Evolutionary conservation across 2,888 invertebrate species (phyloP).

Genomic region (Oscheius sp.): DNA sequence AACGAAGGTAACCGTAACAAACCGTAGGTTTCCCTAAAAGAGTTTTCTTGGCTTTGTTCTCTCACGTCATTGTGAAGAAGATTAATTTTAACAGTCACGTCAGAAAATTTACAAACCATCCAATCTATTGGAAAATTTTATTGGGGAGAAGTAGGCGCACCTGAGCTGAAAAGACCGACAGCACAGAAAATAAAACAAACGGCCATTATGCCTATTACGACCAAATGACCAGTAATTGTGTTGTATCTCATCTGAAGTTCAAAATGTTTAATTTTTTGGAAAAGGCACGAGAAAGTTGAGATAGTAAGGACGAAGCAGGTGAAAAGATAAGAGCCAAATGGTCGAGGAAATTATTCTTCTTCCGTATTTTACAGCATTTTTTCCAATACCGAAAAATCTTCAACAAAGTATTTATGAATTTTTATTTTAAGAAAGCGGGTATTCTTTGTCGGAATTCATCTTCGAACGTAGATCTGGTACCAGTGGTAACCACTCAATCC

Average conservation of each 20-base stretch:
- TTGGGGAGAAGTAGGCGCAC: background rate
- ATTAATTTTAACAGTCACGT: background rate
- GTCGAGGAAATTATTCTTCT: background rate
- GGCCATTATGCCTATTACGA: background rate
- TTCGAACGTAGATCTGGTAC: background rate
- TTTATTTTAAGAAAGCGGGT: too few species aligned
- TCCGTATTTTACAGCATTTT: too few species aligned
- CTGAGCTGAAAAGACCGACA: conserved; percentile 7
- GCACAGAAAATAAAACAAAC: conserved; percentile 6
- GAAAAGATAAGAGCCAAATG: background rate
- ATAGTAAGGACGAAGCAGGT: background rate
- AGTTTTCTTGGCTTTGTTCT: background rate
- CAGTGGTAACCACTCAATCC: conserved; percentile 19
- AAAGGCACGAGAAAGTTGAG: background rate
- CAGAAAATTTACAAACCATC: background rate
- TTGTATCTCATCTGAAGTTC: conserved; percentile 11
- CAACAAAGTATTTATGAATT: too few species aligned
- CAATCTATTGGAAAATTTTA: conserved; percentile 13
- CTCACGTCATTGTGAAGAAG: background rate
- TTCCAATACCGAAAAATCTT: too few species aligned
- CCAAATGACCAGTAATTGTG: conserved; percentile 2
- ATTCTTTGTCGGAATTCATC: too few species aligned
- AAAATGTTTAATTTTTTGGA: background rate
- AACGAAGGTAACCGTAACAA: conserved; percentile 13
- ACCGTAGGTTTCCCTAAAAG: background rate